phyloP scores from a whole-genome alignment of 35 echinoderm and acorn worm genomes.

The Holothuria glaberrima region DNA sequence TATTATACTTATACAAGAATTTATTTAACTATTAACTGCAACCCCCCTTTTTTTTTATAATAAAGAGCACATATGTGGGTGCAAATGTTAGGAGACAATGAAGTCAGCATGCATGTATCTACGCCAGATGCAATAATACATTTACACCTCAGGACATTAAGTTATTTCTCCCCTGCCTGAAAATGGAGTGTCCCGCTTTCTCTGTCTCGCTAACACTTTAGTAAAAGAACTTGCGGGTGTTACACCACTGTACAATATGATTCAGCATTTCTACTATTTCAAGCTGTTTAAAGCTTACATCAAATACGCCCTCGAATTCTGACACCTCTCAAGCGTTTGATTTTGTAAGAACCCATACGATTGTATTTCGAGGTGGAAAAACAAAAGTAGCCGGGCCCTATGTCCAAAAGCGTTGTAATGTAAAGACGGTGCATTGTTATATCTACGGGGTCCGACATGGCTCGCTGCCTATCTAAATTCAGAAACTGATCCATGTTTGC shows the following conservation, averaged over 20 bases:
- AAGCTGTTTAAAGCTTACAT: background rate
- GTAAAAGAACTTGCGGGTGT: background rate
- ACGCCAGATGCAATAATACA: too few relatives aligned
- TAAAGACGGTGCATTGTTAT: background rate
- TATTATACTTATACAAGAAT: too few relatives aligned
- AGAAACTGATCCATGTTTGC: conserved; percentile 34
- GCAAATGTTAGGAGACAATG: too few relatives aligned
- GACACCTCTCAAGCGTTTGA: conserved; percentile 15
- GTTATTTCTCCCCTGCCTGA: background rate
- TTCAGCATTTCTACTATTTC: conserved; percentile 10
- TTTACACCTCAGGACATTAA: too few relatives aligned
- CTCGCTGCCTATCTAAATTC: conserved; percentile 10
- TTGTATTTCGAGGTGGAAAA: conserved; percentile 26
- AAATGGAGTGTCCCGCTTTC: conserved; percentile 4
- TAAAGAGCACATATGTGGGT: too few relatives aligned
- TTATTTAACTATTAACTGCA: too few relatives aligned
- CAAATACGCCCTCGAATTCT: conserved; percentile 36
- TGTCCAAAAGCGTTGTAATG: background rate
- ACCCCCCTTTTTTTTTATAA: too few relatives aligned
- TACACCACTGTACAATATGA: background rate
- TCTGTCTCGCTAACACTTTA: conserved; percentile 1
- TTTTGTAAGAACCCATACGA: background rate
- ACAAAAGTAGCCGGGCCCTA: background rate
- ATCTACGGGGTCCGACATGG: background rate
- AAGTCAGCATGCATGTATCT: too few relatives aligned